Evolutionary conservation across 2,797 vertebrate species (phyloP), one percentile per base, ranked within the genome.

Genomic region (Hemibagrus guttatus): DNA sequence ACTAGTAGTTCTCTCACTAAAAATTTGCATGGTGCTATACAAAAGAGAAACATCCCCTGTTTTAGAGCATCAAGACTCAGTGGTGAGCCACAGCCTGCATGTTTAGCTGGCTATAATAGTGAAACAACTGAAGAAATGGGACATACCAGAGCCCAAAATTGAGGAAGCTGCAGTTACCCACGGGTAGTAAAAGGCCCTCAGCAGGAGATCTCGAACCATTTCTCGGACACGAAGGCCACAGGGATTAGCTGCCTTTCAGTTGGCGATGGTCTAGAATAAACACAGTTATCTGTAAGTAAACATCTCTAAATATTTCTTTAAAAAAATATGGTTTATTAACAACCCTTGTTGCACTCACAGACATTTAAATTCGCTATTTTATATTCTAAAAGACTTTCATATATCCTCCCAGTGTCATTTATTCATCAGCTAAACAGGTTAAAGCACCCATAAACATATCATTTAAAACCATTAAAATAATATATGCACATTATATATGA

Each of bases 141-240:
- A 97, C 97, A 1, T 96, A 99, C 98, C 98, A 68, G 94, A 96
- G 96, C 95, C 93, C 94, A 93, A 95, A 95, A 95, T 94, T 95
- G 94, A 92, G 91, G 95, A 96, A 95, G 93, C 96, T 95, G 94
- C 94, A 95, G 95, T 95, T 94, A 95, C 95, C 94, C 95, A 95
- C 95, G 94, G 94, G 96, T 95, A 95, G 95, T 95, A 94, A 97
- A 96, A 95, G 95, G 95, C 95, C 94, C 96, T 99, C 98, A 99
- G 97, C 98, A 99, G 93, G 98, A 99, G 96, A 99, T 99, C 95
- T 99, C 98, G 87, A 99, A 99, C 98, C 98, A 99, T 95, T 99
- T 99, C 95, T 99, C 98, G 91, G 98, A 99, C 95, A 99, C 98
- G 92, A 99, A 99, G 97, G 98, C 98, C 97, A 99, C 98, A 28